A percentile compares a stretch with the other conserved stretches of the same genome.
Evolutionary conservation across 2,888 invertebrate species (phyloP).

Genomic region (Ecliptopera silaceata): DNA sequence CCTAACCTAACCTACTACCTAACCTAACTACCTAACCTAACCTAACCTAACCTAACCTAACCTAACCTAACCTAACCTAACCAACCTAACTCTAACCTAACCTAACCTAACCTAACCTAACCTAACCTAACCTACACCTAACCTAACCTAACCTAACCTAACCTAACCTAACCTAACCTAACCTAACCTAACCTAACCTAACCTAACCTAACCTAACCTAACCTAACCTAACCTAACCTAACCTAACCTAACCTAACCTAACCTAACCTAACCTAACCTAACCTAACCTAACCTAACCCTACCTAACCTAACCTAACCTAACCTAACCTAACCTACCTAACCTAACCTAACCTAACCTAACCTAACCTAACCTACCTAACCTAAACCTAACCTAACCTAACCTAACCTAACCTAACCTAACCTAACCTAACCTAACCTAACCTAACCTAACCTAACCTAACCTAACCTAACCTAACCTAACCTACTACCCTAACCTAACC

Average conservation of each 20-base stretch:
- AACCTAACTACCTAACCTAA: slow-evolving; percentile 3
- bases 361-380: slow-evolving; percentile 14
- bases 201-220: slow-evolving; percentile 8
- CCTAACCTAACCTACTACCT: slow-evolving; percentile 8
- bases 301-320: slow-evolving; percentile 3
- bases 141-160: slow-evolving; percentile 26
- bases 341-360: slow-evolving; percentile 3
- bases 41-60: slow-evolving; percentile 29
- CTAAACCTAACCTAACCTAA: slow-evolving; percentile 29
- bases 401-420: slow-evolving; percentile 22
- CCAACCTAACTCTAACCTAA: slow-evolving; percentile 6
- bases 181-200: slow-evolving; percentile 30
- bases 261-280: slow-evolving; percentile 33
- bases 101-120: slow-evolving; percentile 33
- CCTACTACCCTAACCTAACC: slow-evolving; percentile 22
- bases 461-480: slow-evolving; percentile 27
- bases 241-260: slow-evolving; percentile 31
- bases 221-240: slow-evolving; percentile 18
- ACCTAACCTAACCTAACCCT: slow-evolving; percentile 33
- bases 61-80: slow-evolving; percentile 35
- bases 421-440: slow-evolving; percentile 24
- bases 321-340: slow-evolving; percentile 1
- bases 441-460: slow-evolving; percentile 26
- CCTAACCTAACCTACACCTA: slow-evolving; percentile 33
- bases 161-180: slow-evolving; percentile 25